Percentiles rank a stretch among this genome's conserved stretches.
Evolutionary conservation across 2,888 invertebrate species (phyloP).

Genomic region (Brachycybe producta): DNA sequence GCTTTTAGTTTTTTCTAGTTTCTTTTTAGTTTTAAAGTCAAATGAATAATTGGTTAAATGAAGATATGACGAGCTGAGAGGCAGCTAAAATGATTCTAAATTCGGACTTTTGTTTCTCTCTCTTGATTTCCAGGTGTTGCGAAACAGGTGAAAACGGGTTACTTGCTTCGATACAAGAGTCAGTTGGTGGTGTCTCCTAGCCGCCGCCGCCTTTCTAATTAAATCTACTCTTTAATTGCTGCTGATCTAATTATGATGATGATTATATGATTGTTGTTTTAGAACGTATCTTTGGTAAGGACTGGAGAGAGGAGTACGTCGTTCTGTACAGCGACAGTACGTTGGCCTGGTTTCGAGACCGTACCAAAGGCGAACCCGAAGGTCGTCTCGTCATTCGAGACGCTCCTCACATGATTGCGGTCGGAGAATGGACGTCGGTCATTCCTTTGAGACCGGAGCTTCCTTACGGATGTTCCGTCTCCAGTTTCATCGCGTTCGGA

Average conservation of each 20-base stretch:
- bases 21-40: no score
- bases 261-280: conserved; percentile 27
- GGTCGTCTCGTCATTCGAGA: conserved; percentile 52
- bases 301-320: conserved; percentile 75
- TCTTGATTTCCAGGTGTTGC: neutral
- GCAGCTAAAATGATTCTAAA: no score
- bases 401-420: conserved; percentile 65
- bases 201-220: no score
- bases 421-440: conserved; percentile 64
- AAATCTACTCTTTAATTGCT: no score
- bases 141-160: conserved; percentile 1
- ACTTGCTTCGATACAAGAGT: neutral
- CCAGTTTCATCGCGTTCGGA: conserved; percentile 65
- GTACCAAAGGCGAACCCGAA: conserved; percentile 39
- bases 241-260: no score
- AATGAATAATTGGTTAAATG: no score
- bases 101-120: no score
- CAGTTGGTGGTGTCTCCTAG: neutral
- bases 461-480: conserved; percentile 52
- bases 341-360: conserved; percentile 71
- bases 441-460: conserved; percentile 59
- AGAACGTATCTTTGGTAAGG: conserved; percentile 66
- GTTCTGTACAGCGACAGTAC: conserved; percentile 71
- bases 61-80: no score
- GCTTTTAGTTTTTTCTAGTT: no score